Conservation (phyloP, 2,888 invertebrate species). For the Chalcis sispes region DNA sequence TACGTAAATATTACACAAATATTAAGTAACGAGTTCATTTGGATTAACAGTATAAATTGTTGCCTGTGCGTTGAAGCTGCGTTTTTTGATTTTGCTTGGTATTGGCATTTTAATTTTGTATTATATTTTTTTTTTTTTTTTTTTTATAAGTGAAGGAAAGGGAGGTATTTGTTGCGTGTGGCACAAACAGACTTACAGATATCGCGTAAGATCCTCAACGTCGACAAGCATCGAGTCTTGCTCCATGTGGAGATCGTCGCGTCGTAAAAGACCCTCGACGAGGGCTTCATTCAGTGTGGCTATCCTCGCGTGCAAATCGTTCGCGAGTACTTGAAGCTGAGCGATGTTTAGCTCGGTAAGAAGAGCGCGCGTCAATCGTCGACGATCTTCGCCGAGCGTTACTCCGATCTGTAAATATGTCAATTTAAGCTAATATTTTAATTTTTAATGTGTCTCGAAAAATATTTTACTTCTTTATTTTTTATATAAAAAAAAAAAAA, state of each 20-base stretch:
- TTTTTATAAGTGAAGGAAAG: not conserved
- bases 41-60: not conserved
- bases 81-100: not conserved
- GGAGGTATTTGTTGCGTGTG: constrained; percentile 10
- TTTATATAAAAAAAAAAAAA: too few species aligned
- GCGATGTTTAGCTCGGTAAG: constrained; percentile 95
- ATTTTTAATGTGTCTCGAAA: not conserved
- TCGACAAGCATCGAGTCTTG: constrained; percentile 98
- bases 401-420: constrained; percentile 83
- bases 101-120: too few species aligned
- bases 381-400: constrained; percentile 88
- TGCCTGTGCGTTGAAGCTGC: constrained; percentile 25
- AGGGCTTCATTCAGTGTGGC: constrained; percentile 93
- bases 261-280: constrained; percentile 91
- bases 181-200: constrained; percentile 83
- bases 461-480: not conserved
- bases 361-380: constrained; percentile 89
- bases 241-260: constrained; percentile 98
- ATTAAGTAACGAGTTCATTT: not conserved
- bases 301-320: constrained; percentile 95
- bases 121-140: not conserved
- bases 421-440: too few species aligned
- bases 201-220: constrained; percentile 95
- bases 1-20: not conserved
- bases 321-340: constrained; percentile 95